Conservation (phyloP, 1,140 invertebrate genomes). For the Leucophenga varia region DNA sequence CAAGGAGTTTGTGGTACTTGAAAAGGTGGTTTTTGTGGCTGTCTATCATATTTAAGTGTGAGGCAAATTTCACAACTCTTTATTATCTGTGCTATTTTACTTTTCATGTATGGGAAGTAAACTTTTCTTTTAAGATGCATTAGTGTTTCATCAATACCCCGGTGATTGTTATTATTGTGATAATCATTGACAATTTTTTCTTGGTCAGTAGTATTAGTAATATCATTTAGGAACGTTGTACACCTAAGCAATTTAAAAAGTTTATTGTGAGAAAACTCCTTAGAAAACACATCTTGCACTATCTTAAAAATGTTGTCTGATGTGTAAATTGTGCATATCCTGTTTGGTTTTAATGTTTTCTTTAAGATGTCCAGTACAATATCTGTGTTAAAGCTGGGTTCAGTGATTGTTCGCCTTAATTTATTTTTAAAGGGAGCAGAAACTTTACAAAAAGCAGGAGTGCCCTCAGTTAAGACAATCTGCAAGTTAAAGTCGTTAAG, state of each 20-base stretch:
- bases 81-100: constrained; percentile 10
- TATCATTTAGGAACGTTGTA: constrained; percentile 4
- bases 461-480: constrained; percentile 2
- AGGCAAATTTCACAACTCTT: constrained; percentile 27
- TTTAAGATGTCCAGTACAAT: background rate
- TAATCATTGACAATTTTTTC: constrained; percentile 16
- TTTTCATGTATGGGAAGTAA: constrained; percentile 20
- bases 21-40: constrained; percentile 30
- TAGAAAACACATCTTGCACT: constrained; percentile 1
- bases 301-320: background rate
- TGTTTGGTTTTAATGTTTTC: background rate
- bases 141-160: constrained; percentile 25
- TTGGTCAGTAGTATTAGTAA: constrained; percentile 10
- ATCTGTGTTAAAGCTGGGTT: background rate
- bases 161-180: constrained; percentile 31
- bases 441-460: background rate
- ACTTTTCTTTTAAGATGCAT: constrained; percentile 14
- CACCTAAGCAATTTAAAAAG: constrained; percentile 13
- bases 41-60: constrained; percentile 39
- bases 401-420: background rate
- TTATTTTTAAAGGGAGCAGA: background rate
- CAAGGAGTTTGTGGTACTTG: constrained; percentile 25
- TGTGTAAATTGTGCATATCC: background rate
- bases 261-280: constrained; percentile 4
- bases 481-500: constrained; percentile 11